Evolutionary conservation across 1,140 invertebrate species (phyloP).

Genomic region (Riptortus pedestris): DNA sequence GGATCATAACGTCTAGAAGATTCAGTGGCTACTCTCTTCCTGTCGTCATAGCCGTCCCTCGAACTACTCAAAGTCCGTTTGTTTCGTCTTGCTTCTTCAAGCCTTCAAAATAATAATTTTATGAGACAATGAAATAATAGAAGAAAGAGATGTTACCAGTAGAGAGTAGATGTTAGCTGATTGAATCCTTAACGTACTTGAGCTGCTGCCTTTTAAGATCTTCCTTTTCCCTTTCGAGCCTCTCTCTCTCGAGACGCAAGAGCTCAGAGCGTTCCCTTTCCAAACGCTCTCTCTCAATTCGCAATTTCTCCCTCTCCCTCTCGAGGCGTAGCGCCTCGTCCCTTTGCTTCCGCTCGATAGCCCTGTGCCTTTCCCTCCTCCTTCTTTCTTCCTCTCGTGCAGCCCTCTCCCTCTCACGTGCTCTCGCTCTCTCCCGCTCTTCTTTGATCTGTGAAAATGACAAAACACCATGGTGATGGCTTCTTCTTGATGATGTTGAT

Average conservation of each 20-base stretch:
- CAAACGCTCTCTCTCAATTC: constrained; percentile 61
- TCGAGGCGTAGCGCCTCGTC: constrained; percentile 69
- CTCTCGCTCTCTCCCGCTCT: constrained; percentile 64
- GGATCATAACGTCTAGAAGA: constrained; percentile 8
- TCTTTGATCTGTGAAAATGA: constrained; percentile 40
- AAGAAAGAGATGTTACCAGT: too few species aligned
- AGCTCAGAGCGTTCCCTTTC: constrained; percentile 72
- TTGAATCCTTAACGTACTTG: constrained; percentile 23
- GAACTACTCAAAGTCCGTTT: constrained; percentile 18
- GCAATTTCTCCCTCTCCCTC: constrained; percentile 60
- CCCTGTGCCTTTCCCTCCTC: constrained; percentile 55
- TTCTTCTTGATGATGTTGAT: constrained; percentile 25
- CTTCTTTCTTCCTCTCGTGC: constrained; percentile 62
- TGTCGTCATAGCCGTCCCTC: constrained; percentile 16
- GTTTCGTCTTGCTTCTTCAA: constrained; percentile 19
- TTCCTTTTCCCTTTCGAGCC: constrained; percentile 68
- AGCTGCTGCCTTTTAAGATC: constrained; percentile 53
- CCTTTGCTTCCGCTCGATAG: constrained; percentile 65
- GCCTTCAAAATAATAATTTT: constrained; percentile 4
- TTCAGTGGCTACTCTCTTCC: constrained; percentile 19
- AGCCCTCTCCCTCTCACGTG: constrained; percentile 63
- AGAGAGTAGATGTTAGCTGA: too few species aligned
- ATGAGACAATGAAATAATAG: background rate
- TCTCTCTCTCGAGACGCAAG: constrained; percentile 65
- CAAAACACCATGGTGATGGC: constrained; percentile 33